These are phyloP conservation scores for Microplitis mediator DNA, from an alignment of 1,140 invertebrate species.

Conservation along the genomic window DNA sequence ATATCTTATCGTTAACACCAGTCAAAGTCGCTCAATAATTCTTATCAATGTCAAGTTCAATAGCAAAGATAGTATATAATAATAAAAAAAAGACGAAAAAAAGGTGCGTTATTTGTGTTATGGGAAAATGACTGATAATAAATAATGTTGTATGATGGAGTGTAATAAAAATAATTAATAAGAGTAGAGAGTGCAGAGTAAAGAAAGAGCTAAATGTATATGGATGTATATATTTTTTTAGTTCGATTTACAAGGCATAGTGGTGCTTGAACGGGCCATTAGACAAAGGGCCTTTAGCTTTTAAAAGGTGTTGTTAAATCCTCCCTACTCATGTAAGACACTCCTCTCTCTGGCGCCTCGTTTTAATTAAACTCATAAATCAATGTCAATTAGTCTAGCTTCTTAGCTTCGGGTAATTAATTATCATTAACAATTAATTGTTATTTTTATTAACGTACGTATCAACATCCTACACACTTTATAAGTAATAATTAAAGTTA, in stretches of 20 bases:
- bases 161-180: no score
- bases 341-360: conserved; percentile 46
- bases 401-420: conserved; percentile 42
- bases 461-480: conserved; percentile 31
- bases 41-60: conserved; percentile 19
- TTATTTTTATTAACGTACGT: conserved; percentile 47
- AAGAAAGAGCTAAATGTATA: neutral
- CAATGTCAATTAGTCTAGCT: conserved; percentile 57
- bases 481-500: conserved; percentile 2
- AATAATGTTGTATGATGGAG: no score
- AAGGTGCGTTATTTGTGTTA: no score
- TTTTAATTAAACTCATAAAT: conserved; percentile 62
- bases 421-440: conserved; percentile 57
- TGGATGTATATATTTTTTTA: no score
- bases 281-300: conserved; percentile 30
- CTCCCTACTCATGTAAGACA: conserved; percentile 47
- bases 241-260: no score
- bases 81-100: no score
- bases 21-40: neutral
- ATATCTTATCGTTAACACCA: conserved; percentile 16
- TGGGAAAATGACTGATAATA: no score
- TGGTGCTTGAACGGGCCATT: neutral
- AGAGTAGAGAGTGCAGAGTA: neutral
- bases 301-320: conserved; percentile 52
- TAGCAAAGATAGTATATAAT: neutral